Evolutionary conservation across 2,888 invertebrate genomes (phyloP).

Genomic region (Boloria selene): DNA sequence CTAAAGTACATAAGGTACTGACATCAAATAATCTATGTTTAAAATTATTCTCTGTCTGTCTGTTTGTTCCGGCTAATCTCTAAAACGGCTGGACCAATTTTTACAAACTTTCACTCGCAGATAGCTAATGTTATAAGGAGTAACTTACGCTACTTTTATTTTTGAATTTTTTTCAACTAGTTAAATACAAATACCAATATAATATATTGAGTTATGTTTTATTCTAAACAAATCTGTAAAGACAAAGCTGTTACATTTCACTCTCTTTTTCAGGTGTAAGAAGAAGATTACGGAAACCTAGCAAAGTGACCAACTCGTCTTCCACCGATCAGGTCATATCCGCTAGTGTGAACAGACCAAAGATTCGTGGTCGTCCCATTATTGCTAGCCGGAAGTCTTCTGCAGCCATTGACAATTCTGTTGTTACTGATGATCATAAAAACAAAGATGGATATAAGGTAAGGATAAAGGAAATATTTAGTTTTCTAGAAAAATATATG

Average conservation of each 20-base stretch:
- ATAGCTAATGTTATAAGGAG: no score
- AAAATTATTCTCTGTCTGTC: no score
- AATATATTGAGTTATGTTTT: no score
- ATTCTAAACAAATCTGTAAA: neutral
- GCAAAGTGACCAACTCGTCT: slow-evolving; percentile 83
- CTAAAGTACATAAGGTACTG: no score
- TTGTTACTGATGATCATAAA: slow-evolving; percentile 82
- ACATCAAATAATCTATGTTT: no score
- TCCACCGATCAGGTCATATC: slow-evolving; percentile 81
- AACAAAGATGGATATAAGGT: slow-evolving; percentile 88
- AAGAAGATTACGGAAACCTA: slow-evolving; percentile 86
- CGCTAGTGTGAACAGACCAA: slow-evolving; percentile 85
- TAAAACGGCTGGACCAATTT: no score
- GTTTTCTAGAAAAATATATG: no score
- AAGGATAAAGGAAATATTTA: slow-evolving; percentile 29
- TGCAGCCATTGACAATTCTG: slow-evolving; percentile 79
- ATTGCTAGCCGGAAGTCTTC: slow-evolving; percentile 82
- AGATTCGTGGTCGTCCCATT: slow-evolving; percentile 82
- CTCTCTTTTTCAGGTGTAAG: slow-evolving; percentile 77
- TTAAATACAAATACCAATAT: no score
- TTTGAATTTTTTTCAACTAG: no score
- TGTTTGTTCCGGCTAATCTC: no score
- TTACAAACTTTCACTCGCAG: no score
- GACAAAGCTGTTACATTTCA: neutral
- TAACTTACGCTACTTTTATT: no score